Evolutionary conservation across 1,140 invertebrate species (phyloP), one percentile per base, ranked within the genome.

Genomic region (Aphelenchoides fujianensis): DNA sequence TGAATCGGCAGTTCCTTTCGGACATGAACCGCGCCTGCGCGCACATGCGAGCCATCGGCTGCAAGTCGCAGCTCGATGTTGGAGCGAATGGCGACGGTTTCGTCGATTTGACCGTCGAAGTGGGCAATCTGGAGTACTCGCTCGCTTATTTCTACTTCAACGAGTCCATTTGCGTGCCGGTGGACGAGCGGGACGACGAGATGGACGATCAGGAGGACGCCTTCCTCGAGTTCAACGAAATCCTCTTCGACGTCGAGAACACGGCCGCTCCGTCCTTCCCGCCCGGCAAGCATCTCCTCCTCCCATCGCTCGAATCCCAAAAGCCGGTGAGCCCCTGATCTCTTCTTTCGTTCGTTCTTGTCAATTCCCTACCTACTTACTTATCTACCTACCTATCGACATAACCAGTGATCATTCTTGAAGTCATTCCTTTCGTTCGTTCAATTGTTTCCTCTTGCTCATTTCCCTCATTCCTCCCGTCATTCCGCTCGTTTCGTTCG

Each of bases 131-230:
- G 19, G 77, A 79, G 53, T 79, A 79, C 59, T 80, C 78, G 0
- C 76, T 79, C 34, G 70, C 77, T 16, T 76, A 76, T 59, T 79
- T 79, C 48, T 80, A 80, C 67, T 79, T 75, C 69, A 80, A 79
- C 34, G 71, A 73, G 36, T 59, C 53, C 7, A 73, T 79, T 31
- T 79, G 77, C 70, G 73, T 75, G 16, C 54, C 73, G 70, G 9
- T 16, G 3, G 67, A 69, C 61, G 68, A 69, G 23, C 5, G 7
- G 23, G 62, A 66, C 7, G 3, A 7, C 62, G 57, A n/a, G 37
- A 53, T 61, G 57, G 62, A 66, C 23, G 55, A 59, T 19, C 27
- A 5, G 19, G 55, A 59, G 5, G 5, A 19, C 23, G 19, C 28
- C 34, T 59, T 59, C 19, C 12, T 48, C 23, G 5, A 59, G 23